Evolutionary conservation across 2,888 invertebrate species (phyloP), one percentile per base, ranked within the genome.

Genomic region (Andrena praecox): DNA sequence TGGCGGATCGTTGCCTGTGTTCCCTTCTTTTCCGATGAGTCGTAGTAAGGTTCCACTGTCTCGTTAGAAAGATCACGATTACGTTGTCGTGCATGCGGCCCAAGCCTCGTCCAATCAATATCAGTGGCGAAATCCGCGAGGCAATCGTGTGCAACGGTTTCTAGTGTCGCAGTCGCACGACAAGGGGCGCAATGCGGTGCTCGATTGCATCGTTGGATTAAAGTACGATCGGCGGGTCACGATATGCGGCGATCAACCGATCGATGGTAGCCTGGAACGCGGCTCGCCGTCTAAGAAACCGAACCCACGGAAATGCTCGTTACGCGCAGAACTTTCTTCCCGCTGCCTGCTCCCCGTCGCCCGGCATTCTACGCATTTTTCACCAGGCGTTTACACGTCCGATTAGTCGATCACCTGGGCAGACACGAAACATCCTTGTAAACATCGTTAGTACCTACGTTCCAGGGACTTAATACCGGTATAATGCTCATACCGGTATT

Each of bases 161-260:
- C 86, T 86, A 82, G 87, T 85, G 87, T 86, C 87, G 85, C 81
- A 82, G 77, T 73, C 77, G 87, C 87, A 87, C 87, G 87, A 87
- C 84, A 80, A 84, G 72, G 82, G 82, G 84, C 77, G 86, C 82
- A 85, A 84, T 76, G 77, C 70, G 81, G 81, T 78, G 85, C 85
- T 89, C 86, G 90, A 90, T 90, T 89, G 88, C 86, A 87, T 90
- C 86, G 82, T 80, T 69, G 85, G 84, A 87, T 89, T 89, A 89
- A 85, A 85, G 82, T 85, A 87, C 82, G 90, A 90, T 89, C 87
- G 90, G 86, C 76, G 59, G 84, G 90, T 90, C 90, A 90, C 90
- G 90, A 90, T 90, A 90, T 87, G 84, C 85, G 77, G 82, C 88
- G 88, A 90, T 89, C 84, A 86, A 84, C 84, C 78, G 87, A 87